Percentiles rank a stretch among this genome's conserved stretches.
Evolutionary conservation across 2,888 invertebrate genomes (phyloP).

Genomic region (Poecilobothrus nobilitatus): DNA sequence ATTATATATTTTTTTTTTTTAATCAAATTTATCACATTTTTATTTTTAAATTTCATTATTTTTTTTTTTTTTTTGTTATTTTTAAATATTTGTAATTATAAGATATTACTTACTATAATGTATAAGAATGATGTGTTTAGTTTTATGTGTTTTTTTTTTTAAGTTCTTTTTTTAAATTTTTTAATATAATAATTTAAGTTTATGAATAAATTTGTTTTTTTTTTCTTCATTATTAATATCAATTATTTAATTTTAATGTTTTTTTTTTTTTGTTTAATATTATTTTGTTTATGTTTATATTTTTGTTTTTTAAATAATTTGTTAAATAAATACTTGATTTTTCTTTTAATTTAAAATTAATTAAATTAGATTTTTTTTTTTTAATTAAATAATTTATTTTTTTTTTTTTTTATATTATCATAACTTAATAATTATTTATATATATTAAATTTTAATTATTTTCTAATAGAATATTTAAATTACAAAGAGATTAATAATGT

Average conservation of each 20-base stretch:
- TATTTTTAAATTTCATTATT: not conserved
- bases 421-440: too few species aligned
- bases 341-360: too few species aligned
- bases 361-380: too few species aligned
- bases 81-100: not conserved
- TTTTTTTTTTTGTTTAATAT: too few species aligned
- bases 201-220: not conserved
- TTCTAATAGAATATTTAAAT: too few species aligned
- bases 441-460: too few species aligned
- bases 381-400: too few species aligned
- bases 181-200: not conserved
- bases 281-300: too few species aligned
- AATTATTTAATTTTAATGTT: not conserved
- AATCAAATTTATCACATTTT: constrained; percentile 6
- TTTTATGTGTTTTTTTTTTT: not conserved
- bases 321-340: too few species aligned
- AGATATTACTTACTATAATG: not conserved
- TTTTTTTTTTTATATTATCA: too few species aligned
- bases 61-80: not conserved
- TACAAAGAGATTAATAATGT: too few species aligned
- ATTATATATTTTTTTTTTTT: not conserved
- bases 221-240: not conserved
- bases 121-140: not conserved
- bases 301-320: too few species aligned
- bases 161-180: not conserved